A percentile compares a stretch with the other conserved stretches of the same genome.
Conservation (phyloP, 2,797 vertebrate species). For the Ceyx erithaca region DNA sequence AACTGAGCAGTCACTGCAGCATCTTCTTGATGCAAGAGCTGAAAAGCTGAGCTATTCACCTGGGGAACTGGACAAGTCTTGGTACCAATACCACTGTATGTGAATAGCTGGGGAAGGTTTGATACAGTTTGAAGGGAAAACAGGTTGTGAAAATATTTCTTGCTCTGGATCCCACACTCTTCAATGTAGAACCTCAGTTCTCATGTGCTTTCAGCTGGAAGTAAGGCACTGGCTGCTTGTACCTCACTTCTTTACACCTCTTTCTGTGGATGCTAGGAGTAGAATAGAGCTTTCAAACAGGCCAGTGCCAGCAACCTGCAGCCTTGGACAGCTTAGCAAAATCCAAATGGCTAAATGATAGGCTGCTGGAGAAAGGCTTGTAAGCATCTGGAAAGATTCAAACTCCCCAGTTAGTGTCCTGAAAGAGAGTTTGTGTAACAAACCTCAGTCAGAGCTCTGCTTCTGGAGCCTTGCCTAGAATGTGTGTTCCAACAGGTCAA, state of each 20-base stretch:
- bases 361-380: conserved; percentile 8
- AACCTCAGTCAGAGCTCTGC: background rate
- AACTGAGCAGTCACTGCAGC: background rate
- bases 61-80: background rate
- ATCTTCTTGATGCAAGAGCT: background rate
- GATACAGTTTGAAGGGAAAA: background rate
- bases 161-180: background rate
- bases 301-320: background rate
- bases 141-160: background rate
- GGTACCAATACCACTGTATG: background rate
- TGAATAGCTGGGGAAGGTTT: background rate
- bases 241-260: background rate
- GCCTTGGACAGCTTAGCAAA: background rate
- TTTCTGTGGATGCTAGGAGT: background rate
- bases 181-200: background rate
- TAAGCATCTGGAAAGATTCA: conserved; percentile 50
- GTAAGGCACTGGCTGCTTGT: background rate
- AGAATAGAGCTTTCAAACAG: background rate
- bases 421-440: conserved; percentile 24
- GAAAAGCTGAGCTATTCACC: background rate
- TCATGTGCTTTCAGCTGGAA: background rate
- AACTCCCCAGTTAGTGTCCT: background rate
- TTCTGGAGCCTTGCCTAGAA: conserved; percentile 26
- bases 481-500: background rate
- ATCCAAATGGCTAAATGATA: background rate